Evolutionary conservation across 1,140 invertebrate genomes (phyloP), one percentile per base, ranked within the genome.

Genomic region (Eupeodes corollae): DNA sequence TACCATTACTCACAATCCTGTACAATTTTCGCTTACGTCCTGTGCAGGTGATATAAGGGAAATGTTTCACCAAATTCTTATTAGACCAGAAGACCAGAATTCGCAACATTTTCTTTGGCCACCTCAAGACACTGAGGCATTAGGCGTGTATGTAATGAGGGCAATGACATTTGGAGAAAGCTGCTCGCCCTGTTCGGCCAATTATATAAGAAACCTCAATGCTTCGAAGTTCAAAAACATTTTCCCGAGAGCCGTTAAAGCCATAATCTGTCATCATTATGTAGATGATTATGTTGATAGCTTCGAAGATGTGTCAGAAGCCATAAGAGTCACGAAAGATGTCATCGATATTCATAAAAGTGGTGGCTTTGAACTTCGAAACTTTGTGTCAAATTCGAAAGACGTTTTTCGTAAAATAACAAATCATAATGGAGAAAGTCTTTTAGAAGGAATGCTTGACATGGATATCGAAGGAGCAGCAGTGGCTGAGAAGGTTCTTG

Each of bases 271-370:
- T 8, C 48, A 52, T 18, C 59, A 61, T 39, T 69, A 68, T 43
- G 64, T 67, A 54, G 65, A 68, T 47, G 68, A 68, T 44, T 68
- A 62, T 44, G 52, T 68, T 8, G 60, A 64, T 42, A 59, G 59
- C 46, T 42, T 53, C 6, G 48, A 57, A 1, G 51, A 52, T 5
- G 56, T 54, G 31, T 16, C 37, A 3, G 52, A 55, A 11, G 57
- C 60, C 0, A 52, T 47, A n/a, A 10, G 51, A 21, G 19, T 61
- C 13, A 51, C 58, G 8, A 39, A 43, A 9, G 21, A 64, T 26
- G 55, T 64, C 14, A 43, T 32, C 8, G 12, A 54, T 15, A 61
- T 69, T 14, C 57, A 67, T 48, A 49, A 47, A 42, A 10, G 32
- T 26, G 55, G 51, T 16, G 56, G 57, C 1, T 61, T 63, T 44